phyloP scores from a whole-genome alignment of 2,888 invertebrate genomes.

The Tipula lateralis region DNA sequence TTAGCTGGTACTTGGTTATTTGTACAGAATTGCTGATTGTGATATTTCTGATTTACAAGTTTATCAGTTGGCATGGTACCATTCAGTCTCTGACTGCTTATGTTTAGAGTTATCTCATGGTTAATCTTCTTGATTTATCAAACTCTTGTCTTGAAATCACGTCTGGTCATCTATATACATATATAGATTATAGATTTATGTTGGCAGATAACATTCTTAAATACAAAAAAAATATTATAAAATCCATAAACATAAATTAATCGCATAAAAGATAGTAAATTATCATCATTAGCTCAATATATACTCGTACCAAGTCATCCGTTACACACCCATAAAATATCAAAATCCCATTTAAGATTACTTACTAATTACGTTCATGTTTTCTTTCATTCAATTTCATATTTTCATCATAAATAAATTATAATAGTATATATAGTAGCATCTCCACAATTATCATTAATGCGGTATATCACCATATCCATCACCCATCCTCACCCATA shows the following conservation, averaged over 20 bases:
- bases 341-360: slow-evolving; percentile 24
- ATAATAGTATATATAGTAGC: neutral
- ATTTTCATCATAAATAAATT: slow-evolving; percentile 1
- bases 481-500: neutral
- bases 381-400: slow-evolving; percentile 24
- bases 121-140: too few relatives aligned
- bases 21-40: too few relatives aligned
- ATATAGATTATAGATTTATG: too few relatives aligned
- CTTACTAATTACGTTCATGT: slow-evolving; percentile 19
- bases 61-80: too few relatives aligned
- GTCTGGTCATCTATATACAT: too few relatives aligned
- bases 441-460: slow-evolving; percentile 6
- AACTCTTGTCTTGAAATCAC: too few relatives aligned
- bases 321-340: slow-evolving; percentile 8
- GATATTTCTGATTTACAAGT: too few relatives aligned
- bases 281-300: neutral
- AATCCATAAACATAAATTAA: slow-evolving; percentile 4
- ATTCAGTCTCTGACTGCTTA: too few relatives aligned
- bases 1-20: too few relatives aligned
- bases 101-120: too few relatives aligned
- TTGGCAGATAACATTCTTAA: neutral
- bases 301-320: neutral
- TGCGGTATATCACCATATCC: neutral
- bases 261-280: neutral
- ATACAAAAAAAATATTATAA: neutral